Conservation (phyloP, 2,113 vertebrate genomes). For the Chaetura pelagica region DNA sequence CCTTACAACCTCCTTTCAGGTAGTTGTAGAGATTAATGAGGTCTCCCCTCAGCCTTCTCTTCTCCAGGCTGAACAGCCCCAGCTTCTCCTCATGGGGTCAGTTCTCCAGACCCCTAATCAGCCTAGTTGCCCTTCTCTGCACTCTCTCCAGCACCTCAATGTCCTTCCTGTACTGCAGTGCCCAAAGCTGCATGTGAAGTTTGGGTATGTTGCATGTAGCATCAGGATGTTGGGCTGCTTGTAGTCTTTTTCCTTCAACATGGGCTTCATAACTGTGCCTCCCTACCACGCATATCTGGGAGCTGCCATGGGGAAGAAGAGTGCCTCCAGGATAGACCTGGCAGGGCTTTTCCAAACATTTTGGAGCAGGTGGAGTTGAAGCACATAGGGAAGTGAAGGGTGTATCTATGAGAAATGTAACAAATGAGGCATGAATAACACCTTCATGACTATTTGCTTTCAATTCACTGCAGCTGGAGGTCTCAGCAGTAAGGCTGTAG, state of each 20-base stretch:
- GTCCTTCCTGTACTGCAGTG: too few species aligned
- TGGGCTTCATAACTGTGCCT: neutral
- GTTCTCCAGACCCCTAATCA: too few species aligned
- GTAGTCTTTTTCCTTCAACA: neutral
- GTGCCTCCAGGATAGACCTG: neutral
- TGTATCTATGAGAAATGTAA: neutral
- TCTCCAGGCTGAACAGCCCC: too few species aligned
- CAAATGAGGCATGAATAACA: neutral
- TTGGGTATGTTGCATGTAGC: rapidly evolving
- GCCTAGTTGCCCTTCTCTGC: too few species aligned
- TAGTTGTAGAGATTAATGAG: too few species aligned
- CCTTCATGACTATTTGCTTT: constrained; percentile 4
- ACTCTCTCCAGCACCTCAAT: too few species aligned
- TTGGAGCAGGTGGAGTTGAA: neutral
- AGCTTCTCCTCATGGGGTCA: too few species aligned
- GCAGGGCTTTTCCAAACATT: neutral
- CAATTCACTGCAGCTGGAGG: neutral
- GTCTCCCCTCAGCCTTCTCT: too few species aligned
- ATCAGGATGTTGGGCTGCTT: neutral
- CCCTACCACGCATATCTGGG: rapidly evolving
- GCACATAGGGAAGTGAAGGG: neutral
- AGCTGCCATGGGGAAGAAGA: neutral
- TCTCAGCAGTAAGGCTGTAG: neutral
- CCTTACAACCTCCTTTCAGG: too few species aligned
- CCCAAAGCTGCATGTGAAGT: neutral